Base-by-base conservation (phyloP, 2,113 vertebrate genomes). In the Acanthisitta chloris region DNA sequence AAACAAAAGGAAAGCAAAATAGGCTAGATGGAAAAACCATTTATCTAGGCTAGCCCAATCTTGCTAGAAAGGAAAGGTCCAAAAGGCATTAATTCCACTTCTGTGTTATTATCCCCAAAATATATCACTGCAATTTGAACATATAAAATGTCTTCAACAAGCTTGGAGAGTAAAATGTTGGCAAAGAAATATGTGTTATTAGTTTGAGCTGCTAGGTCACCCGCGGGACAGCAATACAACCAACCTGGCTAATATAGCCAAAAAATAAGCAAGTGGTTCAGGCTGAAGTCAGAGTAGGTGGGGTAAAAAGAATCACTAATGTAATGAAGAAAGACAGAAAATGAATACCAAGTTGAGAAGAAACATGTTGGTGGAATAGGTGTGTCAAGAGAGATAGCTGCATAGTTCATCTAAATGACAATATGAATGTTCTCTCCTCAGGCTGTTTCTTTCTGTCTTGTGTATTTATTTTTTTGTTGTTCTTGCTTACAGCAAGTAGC, bases 241-340 rank as follows among this genome's bases (percentile, higher is more conserved):
- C 71, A 95, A 73, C 52, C 25, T 69, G 54, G 79, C 28, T 96
- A 95, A 97, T 95, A 94, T 13, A 93, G 78, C 54, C 65, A 86
- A 90, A 92, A 95, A 93, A 77, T 34, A 81, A 81, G 31, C 33
- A 4, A 88, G 61, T 45, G 51, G 10, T 29, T 77, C 80, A 77
- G 73, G 80, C 49, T 85, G 76, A 54, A 92, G 48, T 70, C 65
- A 78, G 59, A 91, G 67, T 45, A 92, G 38, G 81, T 84, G 36
- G 57, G 49, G 65, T 49, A 59, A 84, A 93, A 93, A 86, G 66
- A 83, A 94, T 92, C 70, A 33, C 51, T 77, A 91, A 80, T 51
- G n/a, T 89, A 96, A 97, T 96, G 88, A 95, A 90, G 88, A 65
- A 88, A 57, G 91, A 96, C 95, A 97, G 81, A 94, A 97, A 96